phyloP scores from a whole-genome alignment of 2,113 vertebrate genomes.

The Neoarius graeffei region DNA sequence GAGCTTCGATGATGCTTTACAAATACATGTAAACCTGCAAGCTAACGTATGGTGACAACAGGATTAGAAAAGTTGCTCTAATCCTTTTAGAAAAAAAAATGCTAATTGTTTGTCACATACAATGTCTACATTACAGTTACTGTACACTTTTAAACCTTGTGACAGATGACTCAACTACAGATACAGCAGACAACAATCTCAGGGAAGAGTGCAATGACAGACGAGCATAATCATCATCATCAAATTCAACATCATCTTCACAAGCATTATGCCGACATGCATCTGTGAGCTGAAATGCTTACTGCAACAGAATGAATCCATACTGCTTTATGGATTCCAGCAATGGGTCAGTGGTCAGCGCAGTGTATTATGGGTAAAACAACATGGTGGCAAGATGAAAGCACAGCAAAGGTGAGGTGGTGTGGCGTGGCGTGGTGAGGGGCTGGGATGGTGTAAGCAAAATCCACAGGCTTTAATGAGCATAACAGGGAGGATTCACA shows the following conservation, averaged over 20 bases:
- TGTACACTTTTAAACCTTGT: neutral
- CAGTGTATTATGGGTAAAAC: constrained; percentile 61
- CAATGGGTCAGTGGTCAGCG: constrained; percentile 27
- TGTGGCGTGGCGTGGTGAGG: neutral
- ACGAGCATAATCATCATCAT: constrained; percentile 33
- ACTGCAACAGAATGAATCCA: constrained; percentile 58
- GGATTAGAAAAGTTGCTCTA: neutral
- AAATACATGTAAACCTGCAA: neutral
- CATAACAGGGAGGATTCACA: constrained; percentile 75
- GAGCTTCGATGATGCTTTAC: neutral
- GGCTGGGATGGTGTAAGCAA: constrained; percentile 15
- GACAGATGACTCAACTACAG: neutral
- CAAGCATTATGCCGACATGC: constrained; percentile 28
- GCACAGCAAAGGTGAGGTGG: constrained; percentile 76
- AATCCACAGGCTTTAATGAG: constrained; percentile 60
- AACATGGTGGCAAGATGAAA: constrained; percentile 58
- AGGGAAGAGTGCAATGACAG: neutral
- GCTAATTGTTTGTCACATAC: neutral
- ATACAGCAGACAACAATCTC: neutral
- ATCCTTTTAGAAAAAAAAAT: no score
- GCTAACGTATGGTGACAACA: neutral
- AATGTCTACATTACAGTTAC: neutral
- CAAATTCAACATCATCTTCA: constrained; percentile 19
- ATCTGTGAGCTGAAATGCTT: constrained; percentile 54
- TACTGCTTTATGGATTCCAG: constrained; percentile 43